Evolutionary conservation across 2,113 vertebrate species (phyloP).

Genomic region (cat (Felis catus)): F.catus_Fca126_mat1.0 CM031416.1:55418001-55418500

Average conservation of each 20-base stretch:
- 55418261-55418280: too few relatives aligned
- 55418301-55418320: too few relatives aligned
- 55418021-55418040: background rate
- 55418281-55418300: too few relatives aligned
- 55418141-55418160: background rate
- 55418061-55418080: background rate
- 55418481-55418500: background rate
- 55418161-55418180: background rate
- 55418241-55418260: too few relatives aligned
- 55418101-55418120: background rate
- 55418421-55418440: background rate
- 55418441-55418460: background rate
- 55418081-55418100: background rate
- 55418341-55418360: background rate
- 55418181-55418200: too few relatives aligned
- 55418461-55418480: background rate
- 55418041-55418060: background rate
- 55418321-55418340: too few relatives aligned
- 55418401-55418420: background rate
- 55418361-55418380: background rate
- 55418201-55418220: too few relatives aligned
- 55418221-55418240: too few relatives aligned
- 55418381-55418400: background rate
- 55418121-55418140: background rate
- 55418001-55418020: slow-evolving; percentile 26